Percentiles rank a stretch among this genome's conserved stretches.
Conservation (phyloP, 2,797 vertebrate genomes). For the Monodelphis domestica region DNA sequence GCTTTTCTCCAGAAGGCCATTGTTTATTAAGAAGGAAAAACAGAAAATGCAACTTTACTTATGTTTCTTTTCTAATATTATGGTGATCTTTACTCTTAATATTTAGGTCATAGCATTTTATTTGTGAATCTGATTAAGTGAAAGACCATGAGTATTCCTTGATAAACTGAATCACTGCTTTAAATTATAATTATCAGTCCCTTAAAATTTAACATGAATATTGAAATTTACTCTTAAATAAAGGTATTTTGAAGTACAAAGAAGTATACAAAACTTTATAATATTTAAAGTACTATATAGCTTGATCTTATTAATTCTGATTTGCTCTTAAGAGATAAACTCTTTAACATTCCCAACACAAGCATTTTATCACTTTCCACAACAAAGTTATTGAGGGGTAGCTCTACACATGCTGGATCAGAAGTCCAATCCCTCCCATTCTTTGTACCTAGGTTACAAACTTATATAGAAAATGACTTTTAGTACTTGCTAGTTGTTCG, state of each 20-base stretch:
- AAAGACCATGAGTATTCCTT: not conserved
- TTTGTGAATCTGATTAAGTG: not conserved
- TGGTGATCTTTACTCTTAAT: not conserved
- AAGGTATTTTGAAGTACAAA: not conserved
- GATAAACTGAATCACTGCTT: not conserved
- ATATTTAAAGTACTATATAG: constrained; percentile 7
- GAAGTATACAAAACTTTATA: not conserved
- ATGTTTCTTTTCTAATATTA: not conserved
- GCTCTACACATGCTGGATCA: not conserved
- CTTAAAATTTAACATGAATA: not conserved
- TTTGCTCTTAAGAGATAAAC: constrained; percentile 2
- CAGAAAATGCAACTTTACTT: not conserved
- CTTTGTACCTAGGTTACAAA: constrained; percentile 12
- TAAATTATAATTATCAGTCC: not conserved
- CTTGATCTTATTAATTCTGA: not conserved
- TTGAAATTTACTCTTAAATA: not conserved
- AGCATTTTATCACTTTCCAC: not conserved
- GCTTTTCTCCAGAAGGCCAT: not conserved
- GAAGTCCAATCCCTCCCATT: not conserved
- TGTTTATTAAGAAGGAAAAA: not conserved
- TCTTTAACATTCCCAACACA: not conserved
- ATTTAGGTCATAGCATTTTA: not conserved
- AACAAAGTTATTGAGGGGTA: not conserved
- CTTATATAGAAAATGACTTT: not conserved
- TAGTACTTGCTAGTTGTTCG: not conserved